Conservation (phyloP, 2,888 invertebrate species). For the Microctonus hyperodae region DNA sequence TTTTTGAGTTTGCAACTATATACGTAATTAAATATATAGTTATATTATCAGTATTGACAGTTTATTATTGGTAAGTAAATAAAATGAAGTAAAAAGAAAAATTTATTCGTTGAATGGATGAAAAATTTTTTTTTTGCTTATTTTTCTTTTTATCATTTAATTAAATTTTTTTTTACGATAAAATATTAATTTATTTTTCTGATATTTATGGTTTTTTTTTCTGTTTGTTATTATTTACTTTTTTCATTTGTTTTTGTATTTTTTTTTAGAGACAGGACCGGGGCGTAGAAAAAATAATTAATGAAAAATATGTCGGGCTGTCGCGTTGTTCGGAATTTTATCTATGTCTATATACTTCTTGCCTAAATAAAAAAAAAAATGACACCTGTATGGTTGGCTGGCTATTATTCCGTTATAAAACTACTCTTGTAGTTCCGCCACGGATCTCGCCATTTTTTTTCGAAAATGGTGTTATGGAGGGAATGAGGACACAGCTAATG, state of each 20-base stretch:
- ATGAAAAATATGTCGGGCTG: no score
- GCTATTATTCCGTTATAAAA: slow-evolving; percentile 31
- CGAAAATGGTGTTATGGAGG: slow-evolving; percentile 59
- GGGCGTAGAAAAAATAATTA: not conserved
- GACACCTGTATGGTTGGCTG: slow-evolving; percentile 22
- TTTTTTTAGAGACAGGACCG: not conserved
- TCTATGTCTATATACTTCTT: slow-evolving; percentile 36
- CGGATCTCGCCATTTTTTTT: slow-evolving; percentile 62
- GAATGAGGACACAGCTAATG: slow-evolving; percentile 65
- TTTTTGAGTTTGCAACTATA: not conserved
- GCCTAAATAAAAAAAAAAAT: slow-evolving; percentile 21
- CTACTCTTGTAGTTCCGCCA: slow-evolving; percentile 62
- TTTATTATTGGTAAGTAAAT: not conserved
- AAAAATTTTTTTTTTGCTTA: not conserved
- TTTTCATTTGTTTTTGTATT: not conserved
- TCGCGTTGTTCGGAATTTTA: no score
- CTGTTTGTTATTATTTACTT: not conserved
- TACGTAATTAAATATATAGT: not conserved
- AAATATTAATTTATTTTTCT: not conserved
- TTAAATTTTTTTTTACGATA: not conserved
- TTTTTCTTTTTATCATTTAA: not conserved
- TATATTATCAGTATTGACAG: not conserved
- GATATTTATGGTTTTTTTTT: not conserved
- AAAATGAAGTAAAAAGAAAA: not conserved
- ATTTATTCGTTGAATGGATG: no score